These are phyloP conservation scores for Drosophila differens DNA, from an alignment of 2,888 invertebrate genomes.

Conservation along the genomic window DNA sequence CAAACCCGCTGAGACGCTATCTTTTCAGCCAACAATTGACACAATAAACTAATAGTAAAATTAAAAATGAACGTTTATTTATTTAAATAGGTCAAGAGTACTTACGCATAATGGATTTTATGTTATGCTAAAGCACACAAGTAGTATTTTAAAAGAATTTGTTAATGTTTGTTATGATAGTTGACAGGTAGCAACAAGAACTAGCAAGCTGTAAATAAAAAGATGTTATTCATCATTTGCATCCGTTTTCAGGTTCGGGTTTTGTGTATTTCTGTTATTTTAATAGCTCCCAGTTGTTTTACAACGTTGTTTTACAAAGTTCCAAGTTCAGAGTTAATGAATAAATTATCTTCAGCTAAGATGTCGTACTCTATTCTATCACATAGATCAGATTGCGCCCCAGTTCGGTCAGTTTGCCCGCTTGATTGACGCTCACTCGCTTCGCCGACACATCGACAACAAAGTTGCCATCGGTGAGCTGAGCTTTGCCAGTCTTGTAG, in stretches of 20 bases:
- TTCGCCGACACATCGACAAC: constrained; percentile 86
- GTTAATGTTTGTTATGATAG: neutral
- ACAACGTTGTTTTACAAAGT: constrained; percentile 49
- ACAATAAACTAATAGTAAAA: constrained; percentile 10
- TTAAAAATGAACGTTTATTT: neutral
- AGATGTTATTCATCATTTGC: too few relatives aligned
- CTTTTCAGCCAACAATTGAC: constrained; percentile 16
- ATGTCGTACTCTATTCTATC: constrained; percentile 72
- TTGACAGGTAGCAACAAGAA: neutral
- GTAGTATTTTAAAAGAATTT: neutral
- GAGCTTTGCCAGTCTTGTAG: constrained; percentile 88
- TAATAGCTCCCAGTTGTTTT: constrained; percentile 12
- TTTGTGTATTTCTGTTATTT: constrained; percentile 13
- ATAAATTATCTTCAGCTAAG: constrained; percentile 36
- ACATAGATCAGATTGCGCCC: constrained; percentile 87
- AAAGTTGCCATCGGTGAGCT: constrained; percentile 83
- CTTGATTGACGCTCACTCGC: constrained; percentile 85
- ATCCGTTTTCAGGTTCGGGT: neutral
- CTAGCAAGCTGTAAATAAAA: neutral
- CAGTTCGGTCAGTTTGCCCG: constrained; percentile 85
- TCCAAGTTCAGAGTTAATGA: constrained; percentile 26
- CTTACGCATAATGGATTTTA: neutral
- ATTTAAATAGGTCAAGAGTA: constrained; percentile 34
- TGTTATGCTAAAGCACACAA: neutral
- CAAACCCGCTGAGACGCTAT: constrained; percentile 59